phyloP scores from a whole-genome alignment of 2,888 invertebrate species.

The Drosophila kokeensis region DNA sequence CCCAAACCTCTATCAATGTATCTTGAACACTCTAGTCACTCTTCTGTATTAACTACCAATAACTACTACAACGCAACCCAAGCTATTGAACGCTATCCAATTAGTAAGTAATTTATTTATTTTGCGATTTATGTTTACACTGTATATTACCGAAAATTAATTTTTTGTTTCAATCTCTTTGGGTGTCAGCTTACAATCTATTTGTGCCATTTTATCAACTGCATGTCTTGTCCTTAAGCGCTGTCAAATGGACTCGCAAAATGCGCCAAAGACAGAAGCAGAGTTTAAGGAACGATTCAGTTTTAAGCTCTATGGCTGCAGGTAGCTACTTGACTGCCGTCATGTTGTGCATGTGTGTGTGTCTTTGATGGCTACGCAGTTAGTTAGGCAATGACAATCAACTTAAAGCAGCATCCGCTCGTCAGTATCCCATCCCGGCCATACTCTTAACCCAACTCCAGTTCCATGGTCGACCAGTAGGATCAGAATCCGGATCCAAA shows the following conservation, averaged over 20 bases:
- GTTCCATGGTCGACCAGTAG: slow-evolving; percentile 9
- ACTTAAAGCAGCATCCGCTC: slow-evolving; percentile 33
- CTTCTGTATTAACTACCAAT: background rate
- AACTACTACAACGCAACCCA: too few relatives aligned
- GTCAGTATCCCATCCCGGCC: background rate
- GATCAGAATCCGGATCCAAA: slow-evolving; percentile 1
- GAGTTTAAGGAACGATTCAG: slow-evolving; percentile 50
- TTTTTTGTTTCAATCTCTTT: background rate
- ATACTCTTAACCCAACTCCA: slow-evolving; percentile 1
- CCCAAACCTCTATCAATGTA: background rate
- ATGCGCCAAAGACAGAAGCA: slow-evolving; percentile 38
- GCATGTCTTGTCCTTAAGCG: slow-evolving; percentile 16
- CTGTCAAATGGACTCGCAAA: slow-evolving; percentile 45
- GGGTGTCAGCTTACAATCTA: background rate
- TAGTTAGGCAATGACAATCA: slow-evolving; percentile 59
- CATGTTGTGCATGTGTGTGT: slow-evolving; percentile 22
- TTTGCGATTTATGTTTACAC: background rate
- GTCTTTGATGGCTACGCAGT: slow-evolving; percentile 34
- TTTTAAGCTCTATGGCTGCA: slow-evolving; percentile 30
- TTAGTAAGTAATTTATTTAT: background rate
- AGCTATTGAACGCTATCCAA: background rate
- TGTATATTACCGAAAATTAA: background rate
- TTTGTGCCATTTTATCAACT: slow-evolving; percentile 1
- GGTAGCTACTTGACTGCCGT: slow-evolving; percentile 40
- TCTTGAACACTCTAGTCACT: background rate